Percentiles rank a stretch among this genome's conserved stretches.
These are phyloP conservation scores for Halcyon badia DNA, from an alignment of 2,797 vertebrate species.

Conservation along the genomic window DNA sequence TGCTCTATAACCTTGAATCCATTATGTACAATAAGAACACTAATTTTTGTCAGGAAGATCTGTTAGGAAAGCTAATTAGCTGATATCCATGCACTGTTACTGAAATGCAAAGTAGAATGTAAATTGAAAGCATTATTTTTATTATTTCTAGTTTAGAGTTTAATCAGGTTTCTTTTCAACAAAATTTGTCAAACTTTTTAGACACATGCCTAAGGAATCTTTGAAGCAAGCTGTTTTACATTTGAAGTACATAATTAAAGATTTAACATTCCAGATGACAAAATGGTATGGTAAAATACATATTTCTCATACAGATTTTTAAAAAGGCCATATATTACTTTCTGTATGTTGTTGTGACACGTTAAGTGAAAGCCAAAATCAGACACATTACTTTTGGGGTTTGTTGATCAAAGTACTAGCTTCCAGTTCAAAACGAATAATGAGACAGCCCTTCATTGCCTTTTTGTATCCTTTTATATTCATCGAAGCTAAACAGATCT, in stretches of 20 bases:
- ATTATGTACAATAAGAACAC: background rate
- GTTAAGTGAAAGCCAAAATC: constrained; percentile 6
- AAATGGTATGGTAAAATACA: background rate
- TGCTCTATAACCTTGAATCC: background rate
- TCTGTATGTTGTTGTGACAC: background rate
- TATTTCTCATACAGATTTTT: constrained; percentile 9
- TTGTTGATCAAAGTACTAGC: constrained; percentile 41
- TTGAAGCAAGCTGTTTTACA: background rate
- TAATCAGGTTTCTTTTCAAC: background rate
- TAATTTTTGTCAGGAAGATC: background rate
- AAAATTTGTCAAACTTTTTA: background rate
- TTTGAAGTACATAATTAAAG: constrained; percentile 38
- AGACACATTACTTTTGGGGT: background rate
- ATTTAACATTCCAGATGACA: constrained; percentile 17
- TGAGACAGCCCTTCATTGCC: background rate
- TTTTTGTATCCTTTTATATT: background rate
- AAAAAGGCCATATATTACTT: background rate
- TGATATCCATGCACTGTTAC: background rate
- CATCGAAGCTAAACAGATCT: background rate
- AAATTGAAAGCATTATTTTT: background rate
- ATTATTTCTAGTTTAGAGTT: background rate
- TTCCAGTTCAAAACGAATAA: constrained; percentile 34
- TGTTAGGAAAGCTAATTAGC: background rate
- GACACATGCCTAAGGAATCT: background rate
- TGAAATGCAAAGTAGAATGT: background rate